A percentile compares a stretch with the other conserved stretches of the same genome.
phyloP scores from a whole-genome alignment of 2,888 invertebrate species.

The Plebejus melissa region DNA sequence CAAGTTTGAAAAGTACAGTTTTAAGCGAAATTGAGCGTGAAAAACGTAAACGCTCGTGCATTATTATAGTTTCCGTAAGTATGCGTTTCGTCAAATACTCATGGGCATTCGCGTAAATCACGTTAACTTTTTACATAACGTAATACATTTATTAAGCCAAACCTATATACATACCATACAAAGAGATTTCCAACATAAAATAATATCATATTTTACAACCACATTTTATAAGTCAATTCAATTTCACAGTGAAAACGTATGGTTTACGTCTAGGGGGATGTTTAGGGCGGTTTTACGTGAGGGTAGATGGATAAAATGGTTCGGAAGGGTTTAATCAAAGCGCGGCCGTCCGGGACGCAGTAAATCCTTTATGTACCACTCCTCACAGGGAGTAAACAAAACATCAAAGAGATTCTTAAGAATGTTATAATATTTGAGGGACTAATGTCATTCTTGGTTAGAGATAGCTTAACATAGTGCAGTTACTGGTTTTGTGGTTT shows the following conservation, averaged over 20 bases:
- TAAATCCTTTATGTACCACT: constrained; percentile 55
- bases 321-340: constrained; percentile 69
- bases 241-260: constrained; percentile 27
- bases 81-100: no score
- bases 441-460: constrained; percentile 6
- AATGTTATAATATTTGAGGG: constrained; percentile 31
- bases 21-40: no score
- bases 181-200: not conserved
- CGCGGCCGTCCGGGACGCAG: constrained; percentile 54
- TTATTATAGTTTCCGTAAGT: no score
- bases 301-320: constrained; percentile 57
- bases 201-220: constrained; percentile 21
- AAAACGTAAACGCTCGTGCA: no score
- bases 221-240: constrained; percentile 26
- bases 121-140: not conserved
- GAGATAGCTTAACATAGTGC: not conserved
- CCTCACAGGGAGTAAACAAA: constrained; percentile 37
- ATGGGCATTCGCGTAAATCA: no score
- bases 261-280: constrained; percentile 46
- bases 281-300: constrained; percentile 54
- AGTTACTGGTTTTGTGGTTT: no score
- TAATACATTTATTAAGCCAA: not conserved
- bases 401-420: constrained; percentile 29
- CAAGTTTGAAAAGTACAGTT: no score
- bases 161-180: not conserved